A percentile compares a stretch with the other conserved stretches of the same genome.
Evolutionary conservation across 53 echinoderm and acorn worm genomes (phyloP).

Genomic region (Hippasteria phrygiana): DNA sequence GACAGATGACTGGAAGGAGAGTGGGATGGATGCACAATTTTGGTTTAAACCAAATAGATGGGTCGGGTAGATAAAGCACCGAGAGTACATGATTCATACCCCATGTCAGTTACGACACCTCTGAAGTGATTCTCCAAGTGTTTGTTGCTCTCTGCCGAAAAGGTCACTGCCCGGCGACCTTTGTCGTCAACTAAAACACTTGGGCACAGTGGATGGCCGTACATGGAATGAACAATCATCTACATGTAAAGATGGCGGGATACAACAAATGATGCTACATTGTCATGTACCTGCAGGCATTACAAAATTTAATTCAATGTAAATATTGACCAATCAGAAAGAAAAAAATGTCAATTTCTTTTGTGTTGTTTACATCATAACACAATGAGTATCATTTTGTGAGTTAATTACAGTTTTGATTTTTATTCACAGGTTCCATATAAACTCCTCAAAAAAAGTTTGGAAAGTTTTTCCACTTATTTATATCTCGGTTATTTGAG

Average conservation of each 20-base stretch:
- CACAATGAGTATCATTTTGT: no score
- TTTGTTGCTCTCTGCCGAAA: constrained; percentile 43
- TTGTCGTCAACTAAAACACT: constrained; percentile 75
- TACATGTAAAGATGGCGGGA: constrained; percentile 7
- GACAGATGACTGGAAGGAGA: no score
- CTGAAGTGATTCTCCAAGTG: constrained; percentile 80
- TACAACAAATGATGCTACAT: background rate
- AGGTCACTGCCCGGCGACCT: constrained; percentile 60
- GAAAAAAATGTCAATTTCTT: no score
- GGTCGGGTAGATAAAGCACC: background rate
- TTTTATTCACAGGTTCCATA: no score
- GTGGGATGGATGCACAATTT: no score
- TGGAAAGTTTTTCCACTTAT: no score
- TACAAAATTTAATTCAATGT: no score
- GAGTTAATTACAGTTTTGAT: no score
- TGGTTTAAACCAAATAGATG: background rate
- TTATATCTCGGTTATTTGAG: no score
- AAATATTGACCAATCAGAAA: no score
- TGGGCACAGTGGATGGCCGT: constrained; percentile 74
- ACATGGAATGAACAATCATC: constrained; percentile 89
- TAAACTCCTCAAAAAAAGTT: no score
- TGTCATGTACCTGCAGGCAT: background rate
- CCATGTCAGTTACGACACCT: constrained; percentile 68
- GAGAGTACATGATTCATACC: constrained; percentile 55
- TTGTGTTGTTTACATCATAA: no score